Percentiles rank a stretch among this genome's conserved stretches.
phyloP scores from a whole-genome alignment of 2,113 vertebrate genomes.

The Hymenochirus boettgeri region DNA sequence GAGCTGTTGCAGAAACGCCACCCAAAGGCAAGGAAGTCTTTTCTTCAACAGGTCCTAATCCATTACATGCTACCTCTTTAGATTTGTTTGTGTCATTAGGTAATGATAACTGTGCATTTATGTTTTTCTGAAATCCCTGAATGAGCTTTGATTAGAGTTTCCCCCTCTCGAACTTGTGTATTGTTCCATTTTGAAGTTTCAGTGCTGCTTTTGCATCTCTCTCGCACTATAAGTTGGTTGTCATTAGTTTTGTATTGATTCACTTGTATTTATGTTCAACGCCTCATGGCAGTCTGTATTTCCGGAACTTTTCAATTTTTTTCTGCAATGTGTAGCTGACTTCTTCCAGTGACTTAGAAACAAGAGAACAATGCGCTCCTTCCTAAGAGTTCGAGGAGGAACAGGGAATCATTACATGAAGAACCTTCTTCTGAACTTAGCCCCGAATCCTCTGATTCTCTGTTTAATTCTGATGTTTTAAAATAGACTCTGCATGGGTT shows the following conservation, averaged over 20 bases:
- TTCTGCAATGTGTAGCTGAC: conserved; percentile 64
- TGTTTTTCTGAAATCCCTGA: not conserved
- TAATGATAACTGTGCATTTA: not conserved
- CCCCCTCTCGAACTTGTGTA: not conserved
- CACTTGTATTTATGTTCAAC: conserved; percentile 29
- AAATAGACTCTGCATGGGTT: not conserved
- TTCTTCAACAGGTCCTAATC: not conserved
- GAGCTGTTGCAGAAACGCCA: conserved; percentile 60
- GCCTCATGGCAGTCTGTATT: conserved; percentile 52
- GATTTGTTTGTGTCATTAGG: not conserved
- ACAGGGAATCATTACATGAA: conserved; percentile 23
- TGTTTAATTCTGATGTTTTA: conserved; percentile 3
- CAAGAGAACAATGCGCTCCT: conserved; percentile 83
- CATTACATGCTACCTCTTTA: not conserved
- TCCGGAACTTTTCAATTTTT: conserved; percentile 60
- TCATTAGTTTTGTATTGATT: not conserved
- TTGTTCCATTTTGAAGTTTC: not conserved
- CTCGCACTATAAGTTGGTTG: not conserved
- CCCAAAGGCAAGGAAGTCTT: not conserved
- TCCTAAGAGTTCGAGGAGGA: conserved; percentile 68
- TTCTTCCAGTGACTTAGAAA: conserved; percentile 93
- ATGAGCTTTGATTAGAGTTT: not conserved
- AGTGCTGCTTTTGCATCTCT: not conserved
- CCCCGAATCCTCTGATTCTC: conserved; percentile 61
- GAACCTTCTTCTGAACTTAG: conserved; percentile 63